phyloP scores from a whole-genome alignment of 2,113 vertebrate species.

The Hydrolagus affinis region DNA sequence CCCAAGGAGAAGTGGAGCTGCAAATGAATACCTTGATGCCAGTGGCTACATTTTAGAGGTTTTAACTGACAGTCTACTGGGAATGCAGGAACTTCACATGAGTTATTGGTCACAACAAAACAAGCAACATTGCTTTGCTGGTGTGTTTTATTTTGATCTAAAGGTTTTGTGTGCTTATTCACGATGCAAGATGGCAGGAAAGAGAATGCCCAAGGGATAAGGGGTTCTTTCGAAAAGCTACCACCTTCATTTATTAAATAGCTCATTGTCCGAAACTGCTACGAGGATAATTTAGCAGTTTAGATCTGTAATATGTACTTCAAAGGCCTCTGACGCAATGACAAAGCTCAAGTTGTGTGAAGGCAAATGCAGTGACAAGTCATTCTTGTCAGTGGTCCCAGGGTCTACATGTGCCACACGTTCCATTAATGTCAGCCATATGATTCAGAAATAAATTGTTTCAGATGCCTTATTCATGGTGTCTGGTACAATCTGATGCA shows the following conservation, averaged over 20 bases:
- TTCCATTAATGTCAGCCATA: too few relatives aligned
- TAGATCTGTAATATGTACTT: neutral
- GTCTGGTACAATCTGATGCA: too few relatives aligned
- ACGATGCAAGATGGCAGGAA: neutral
- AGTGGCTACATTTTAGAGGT: neutral
- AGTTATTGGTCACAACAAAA: neutral
- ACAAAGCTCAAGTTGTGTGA: neutral
- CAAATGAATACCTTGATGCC: neutral
- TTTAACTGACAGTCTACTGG: neutral
- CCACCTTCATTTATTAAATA: neutral
- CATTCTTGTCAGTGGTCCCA: neutral
- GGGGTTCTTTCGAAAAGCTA: neutral
- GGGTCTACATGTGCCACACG: too few relatives aligned
- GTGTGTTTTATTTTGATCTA: neutral
- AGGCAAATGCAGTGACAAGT: neutral
- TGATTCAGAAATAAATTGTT: too few relatives aligned
- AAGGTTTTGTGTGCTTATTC: neutral
- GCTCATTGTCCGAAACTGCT: neutral
- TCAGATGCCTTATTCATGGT: too few relatives aligned
- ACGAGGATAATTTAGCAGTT: neutral
- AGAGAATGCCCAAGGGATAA: neutral
- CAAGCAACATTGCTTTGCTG: neutral
- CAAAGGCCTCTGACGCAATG: neutral
- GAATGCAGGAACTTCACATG: neutral
- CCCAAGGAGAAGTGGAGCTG: neutral